These are phyloP conservation scores for Sycobia sp. DNA, from an alignment of 1,140 invertebrate genomes.

Conservation along the genomic window DNA sequence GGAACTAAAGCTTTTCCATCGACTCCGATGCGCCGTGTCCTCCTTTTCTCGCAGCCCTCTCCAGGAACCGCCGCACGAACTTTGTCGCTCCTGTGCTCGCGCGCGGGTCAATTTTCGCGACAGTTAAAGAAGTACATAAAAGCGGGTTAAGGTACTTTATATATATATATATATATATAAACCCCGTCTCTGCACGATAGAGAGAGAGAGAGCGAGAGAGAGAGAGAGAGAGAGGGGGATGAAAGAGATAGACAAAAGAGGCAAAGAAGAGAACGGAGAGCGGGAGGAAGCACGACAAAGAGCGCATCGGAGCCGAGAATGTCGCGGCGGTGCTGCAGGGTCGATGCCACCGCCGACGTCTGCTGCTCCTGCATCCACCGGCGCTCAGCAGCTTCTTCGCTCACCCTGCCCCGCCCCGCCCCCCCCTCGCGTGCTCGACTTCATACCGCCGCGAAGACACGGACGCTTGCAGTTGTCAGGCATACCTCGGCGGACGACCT, in stretches of 20 bases:
- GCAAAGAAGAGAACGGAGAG: background rate
- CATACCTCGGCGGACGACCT: background rate
- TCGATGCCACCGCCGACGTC: background rate
- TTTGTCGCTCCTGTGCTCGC: no score
- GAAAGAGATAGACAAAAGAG: no score
- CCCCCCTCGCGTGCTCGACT: no score
- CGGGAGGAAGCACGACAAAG: no score
- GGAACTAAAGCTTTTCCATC: background rate
- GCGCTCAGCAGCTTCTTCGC: no score
- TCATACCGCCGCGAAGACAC: background rate
- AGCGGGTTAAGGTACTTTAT: no score
- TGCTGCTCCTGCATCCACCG: background rate
- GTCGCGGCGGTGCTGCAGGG: background rate
- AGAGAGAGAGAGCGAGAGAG: background rate
- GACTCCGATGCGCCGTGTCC: background rate
- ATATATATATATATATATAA: no score
- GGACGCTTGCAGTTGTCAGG: conserved; percentile 29
- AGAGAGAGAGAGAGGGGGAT: no score
- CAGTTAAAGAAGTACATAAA: background rate
- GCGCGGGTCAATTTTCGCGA: background rate
- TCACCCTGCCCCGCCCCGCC: no score
- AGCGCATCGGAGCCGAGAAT: background rate
- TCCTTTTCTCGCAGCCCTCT: no score
- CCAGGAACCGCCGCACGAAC: background rate
- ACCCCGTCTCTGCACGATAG: background rate